Conservation (phyloP, 2,797 vertebrate species). For the Microtus californicus region DNA sequence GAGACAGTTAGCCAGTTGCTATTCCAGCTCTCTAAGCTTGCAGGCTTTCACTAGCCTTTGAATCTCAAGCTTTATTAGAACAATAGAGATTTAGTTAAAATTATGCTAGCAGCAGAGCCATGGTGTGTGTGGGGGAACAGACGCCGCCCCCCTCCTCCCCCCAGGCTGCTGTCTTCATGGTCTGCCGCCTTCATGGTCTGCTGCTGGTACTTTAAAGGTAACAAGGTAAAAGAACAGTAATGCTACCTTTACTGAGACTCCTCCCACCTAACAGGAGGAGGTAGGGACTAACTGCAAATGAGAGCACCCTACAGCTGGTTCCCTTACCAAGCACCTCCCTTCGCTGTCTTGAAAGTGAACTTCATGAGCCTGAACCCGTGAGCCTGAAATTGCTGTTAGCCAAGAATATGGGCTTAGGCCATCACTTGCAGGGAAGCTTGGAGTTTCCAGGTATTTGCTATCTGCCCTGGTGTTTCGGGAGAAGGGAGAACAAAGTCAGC, state of each 20-base stretch:
- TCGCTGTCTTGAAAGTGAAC: not conserved
- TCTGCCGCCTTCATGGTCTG: not conserved
- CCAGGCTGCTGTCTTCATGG: not conserved
- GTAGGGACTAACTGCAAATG: accelerated
- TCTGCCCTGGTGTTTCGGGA: not conserved
- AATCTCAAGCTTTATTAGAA: not conserved
- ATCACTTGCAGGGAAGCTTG: not conserved
- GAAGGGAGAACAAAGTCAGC: not conserved
- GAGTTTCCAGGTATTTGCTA: not conserved
- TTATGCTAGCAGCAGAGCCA: not conserved
- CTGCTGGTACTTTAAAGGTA: not conserved
- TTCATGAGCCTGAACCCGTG: not conserved
- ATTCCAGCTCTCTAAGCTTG: not conserved
- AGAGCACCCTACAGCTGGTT: not conserved
- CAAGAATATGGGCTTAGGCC: not conserved
- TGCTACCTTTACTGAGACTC: not conserved
- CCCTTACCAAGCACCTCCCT: not conserved
- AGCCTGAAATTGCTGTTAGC: not conserved
- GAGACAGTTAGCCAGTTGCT: not conserved
- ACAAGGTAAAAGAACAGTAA: not conserved
- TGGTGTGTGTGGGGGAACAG: not conserved
- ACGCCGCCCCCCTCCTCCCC: not conserved
- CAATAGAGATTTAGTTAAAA: not conserved
- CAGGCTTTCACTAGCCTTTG: not conserved
- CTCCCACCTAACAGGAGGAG: not conserved